Evolutionary conservation across 2,113 vertebrate species (phyloP), one percentile per base, ranked within the genome.

Genomic region (Indicator indicator): DNA sequence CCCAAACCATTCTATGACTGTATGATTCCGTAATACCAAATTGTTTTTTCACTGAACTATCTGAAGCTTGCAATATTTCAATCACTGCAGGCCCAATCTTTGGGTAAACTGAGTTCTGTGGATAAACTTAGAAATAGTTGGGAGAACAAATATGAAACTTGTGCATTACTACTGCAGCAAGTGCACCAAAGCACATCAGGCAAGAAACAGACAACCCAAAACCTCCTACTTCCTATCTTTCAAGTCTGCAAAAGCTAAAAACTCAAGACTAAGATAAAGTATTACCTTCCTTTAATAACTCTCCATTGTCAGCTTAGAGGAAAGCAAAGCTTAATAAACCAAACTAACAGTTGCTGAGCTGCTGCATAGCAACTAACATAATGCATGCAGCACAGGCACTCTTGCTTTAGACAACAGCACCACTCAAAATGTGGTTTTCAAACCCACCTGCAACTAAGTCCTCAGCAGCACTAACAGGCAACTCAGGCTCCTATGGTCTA

Each of bases 361-460:
- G 18, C 46, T 48, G 27, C 12, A 63, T 1, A 70, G 42, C 36
- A 86, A 9, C 55, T 26, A 75, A 56, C 28, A 32, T 14, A 64
- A 18, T 0, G 0, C 69, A 19, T 0, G 0, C 69, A 76, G 42
- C 58, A 76, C 21, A 52, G 24, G 13, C 8, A 85, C 11, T 36
- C 33, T 55, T 58, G 46, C 28, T 94, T 67, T 24, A 33, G 16
- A 76, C 38, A 81, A 50, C 19, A 9, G 5, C 44, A 64, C 59
- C 16, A 36, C 28, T 40, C 27, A 23, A 67, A 46, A 5, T 28
- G 54, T 16, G 48, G 21, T 16, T 48, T 15, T 18, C 71, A 40
- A 72, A 64, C 60, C 67, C 27, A 21, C 38, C 67, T 78, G 46
- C 30, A 88, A 60, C 16, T 64, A 68, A 33, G 15, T 36, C 60